Evolutionary conservation across 2,113 vertebrate species (phyloP).

Genomic region (Nothobranchius kuhntae): DNA sequence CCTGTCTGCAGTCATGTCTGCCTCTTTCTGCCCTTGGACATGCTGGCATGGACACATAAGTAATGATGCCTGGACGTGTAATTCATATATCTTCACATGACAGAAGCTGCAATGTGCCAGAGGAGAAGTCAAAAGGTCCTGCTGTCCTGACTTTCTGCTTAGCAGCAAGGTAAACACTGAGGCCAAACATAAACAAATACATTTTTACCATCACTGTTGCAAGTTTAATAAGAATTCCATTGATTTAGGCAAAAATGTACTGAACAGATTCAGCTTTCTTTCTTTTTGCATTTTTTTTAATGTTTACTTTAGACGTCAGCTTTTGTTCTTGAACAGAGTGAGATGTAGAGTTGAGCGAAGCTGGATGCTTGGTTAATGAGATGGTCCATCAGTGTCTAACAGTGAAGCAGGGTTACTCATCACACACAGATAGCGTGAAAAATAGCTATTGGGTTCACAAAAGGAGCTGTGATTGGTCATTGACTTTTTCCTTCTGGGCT

Average conservation of each 20-base stretch:
- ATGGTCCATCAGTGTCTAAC: not conserved
- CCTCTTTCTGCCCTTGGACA: slow-evolving; percentile 24
- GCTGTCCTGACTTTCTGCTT: not conserved
- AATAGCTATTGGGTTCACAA: not conserved
- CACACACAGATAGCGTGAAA: too few species aligned
- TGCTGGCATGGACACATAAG: slow-evolving; percentile 31
- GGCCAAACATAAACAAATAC: not conserved
- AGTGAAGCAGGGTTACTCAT: not conserved
- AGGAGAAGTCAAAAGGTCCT: slow-evolving; percentile 31
- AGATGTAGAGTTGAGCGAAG: too few species aligned
- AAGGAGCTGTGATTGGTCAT: too few species aligned
- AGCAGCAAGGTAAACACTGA: slow-evolving; percentile 17
- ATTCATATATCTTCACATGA: slow-evolving; percentile 45
- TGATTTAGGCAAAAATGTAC: not conserved
- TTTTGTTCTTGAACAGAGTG: not conserved
- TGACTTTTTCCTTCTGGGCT: not conserved
- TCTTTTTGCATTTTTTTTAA: not conserved
- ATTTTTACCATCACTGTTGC: not conserved
- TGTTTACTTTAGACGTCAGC: not conserved
- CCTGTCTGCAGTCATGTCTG: slow-evolving; percentile 21
- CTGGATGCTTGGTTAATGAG: too few species aligned
- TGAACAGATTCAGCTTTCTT: too few species aligned
- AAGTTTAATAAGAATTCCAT: not conserved
- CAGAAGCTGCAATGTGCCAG: slow-evolving; percentile 20
- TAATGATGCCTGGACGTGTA: slow-evolving; percentile 42